Evolutionary conservation across 2,888 invertebrate species (phyloP), one percentile per base, ranked within the genome.

Genomic region (Scrobipalpa costella): DNA sequence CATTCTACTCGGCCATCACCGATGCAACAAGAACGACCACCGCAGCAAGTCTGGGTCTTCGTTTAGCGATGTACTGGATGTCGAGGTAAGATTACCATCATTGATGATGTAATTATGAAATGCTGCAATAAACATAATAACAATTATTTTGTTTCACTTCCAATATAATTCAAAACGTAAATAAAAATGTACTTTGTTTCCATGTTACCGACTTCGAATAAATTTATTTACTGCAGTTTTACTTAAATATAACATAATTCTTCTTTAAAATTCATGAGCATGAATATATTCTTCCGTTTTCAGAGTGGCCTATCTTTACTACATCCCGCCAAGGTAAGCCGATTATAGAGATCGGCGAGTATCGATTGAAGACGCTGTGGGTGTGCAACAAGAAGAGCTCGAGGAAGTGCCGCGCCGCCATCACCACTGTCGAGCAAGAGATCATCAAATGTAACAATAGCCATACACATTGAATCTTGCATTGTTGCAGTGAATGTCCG

Each of bases 361-460:
- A 58, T 21, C 19, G 40, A 0, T 49, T 65, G 0, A 71, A 68
- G 52, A 73, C 70, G 0, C 72, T 74, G 62, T 79, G 79, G 80
- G 57, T 67, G 7, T 80, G 80, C 67, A 76, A 76, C 61, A 72
- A 76, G 61, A 74, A 75, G 0, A 44, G 15, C 0, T 70, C 71
- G 0, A 68, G 69, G 6, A 77, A 77, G 0, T 80, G 80, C 63
- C 72, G 67, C 33, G 76, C 74, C 15, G 64, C 69, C 7, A 65
- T 77, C 11, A 58, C 72, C 7, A 78, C 79, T 0, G 61, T 68
- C 17, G 69, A 74, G 13, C 68, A 71, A 55, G 63, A 66, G n/a
- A 74, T 79, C 13, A 27, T 78, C 13, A 68, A 60, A 19, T 67
- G 61, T 0, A 75, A 68, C 33, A 69, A 11, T 57, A 36, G 19